Evolutionary conservation across 2,113 vertebrate species (phyloP), one percentile per base, ranked within the genome.

Genomic region (Tragelaphus buxtoni): DNA sequence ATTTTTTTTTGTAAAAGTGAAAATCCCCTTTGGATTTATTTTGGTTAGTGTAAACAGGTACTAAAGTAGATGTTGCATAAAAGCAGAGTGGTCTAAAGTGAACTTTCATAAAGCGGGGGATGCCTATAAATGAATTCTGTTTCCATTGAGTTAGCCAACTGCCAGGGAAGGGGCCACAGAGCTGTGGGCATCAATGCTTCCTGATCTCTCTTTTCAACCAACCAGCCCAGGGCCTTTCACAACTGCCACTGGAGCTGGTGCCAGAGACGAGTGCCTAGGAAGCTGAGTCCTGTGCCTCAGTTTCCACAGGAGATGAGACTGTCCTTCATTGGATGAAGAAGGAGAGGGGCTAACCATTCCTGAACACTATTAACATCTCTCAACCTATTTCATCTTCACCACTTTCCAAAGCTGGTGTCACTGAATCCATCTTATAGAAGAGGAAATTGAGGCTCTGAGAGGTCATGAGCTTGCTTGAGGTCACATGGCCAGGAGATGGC

Each of bases 81-180:
- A 51, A 80, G 47, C 30, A 51, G 47, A 79, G 47, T 79, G 47
- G 9, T 20, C 5, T 51, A 80, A 51, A 80, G 47, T 20, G 28
- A 51, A 51, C 30, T 80, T 80, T 32, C 14, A 9, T 51, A 80
- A 80, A 51, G 47, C 1, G 9, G 76, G 45, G 30, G 47, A 79
- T 79, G 47, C 47, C 26, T 28, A 5, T 76, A n/a, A 58, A 9
- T 8, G 9, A 51, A 18, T 49, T 69, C 79, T 74, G 56, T 42
- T 93, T 77, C 45, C n/a, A 72, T 16, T 30, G 79, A 95, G 32
- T 55, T 85, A 60, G 30, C 42, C 51, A 42, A 56, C 5, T 74
- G 11, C 24, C 30, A 20, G 58, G 17, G 45, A 58, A 95, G 55
- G 11, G 30, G 17, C 32, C 47, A n/a, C 76, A 30, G 49, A 92